Evolutionary conservation across 2,113 vertebrate genomes (phyloP).

Genomic region (Columba janthina): DNA sequence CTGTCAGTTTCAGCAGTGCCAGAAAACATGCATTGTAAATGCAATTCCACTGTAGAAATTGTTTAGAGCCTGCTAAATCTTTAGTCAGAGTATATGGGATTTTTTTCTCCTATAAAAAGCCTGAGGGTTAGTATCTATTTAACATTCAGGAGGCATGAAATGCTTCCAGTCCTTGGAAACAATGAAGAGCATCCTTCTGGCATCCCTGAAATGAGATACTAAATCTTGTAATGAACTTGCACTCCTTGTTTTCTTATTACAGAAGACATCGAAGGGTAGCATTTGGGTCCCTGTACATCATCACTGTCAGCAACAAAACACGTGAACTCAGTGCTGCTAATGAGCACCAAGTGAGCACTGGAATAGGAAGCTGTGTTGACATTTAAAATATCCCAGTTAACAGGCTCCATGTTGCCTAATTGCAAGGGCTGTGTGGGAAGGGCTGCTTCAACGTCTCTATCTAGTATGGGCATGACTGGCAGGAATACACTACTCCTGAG

Average conservation of each 20-base stretch:
- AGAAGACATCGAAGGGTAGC: neutral
- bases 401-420: slow-evolving; percentile 21
- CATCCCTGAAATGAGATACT: neutral
- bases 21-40: neutral
- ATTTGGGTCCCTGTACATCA: neutral
- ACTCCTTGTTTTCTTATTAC: neutral
- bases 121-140: neutral
- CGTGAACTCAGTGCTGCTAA: slow-evolving; percentile 10
- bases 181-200: neutral
- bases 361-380: slow-evolving; percentile 1
- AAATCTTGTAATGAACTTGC: neutral
- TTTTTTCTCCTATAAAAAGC: neutral
- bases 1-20: neutral
- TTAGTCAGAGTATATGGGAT: neutral
- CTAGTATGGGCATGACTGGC: slow-evolving; percentile 43
- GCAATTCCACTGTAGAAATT: neutral
- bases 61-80: neutral
- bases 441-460: neutral
- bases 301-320: neutral
- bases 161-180: neutral
- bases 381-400: slow-evolving; percentile 18
- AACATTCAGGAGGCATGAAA: neutral
- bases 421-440: slow-evolving; percentile 37
- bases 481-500: slow-evolving; percentile 39
- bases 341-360: neutral